Evolutionary conservation across 2,888 invertebrate species (phyloP).

Genomic region (Diplazon laetatorius): DNA sequence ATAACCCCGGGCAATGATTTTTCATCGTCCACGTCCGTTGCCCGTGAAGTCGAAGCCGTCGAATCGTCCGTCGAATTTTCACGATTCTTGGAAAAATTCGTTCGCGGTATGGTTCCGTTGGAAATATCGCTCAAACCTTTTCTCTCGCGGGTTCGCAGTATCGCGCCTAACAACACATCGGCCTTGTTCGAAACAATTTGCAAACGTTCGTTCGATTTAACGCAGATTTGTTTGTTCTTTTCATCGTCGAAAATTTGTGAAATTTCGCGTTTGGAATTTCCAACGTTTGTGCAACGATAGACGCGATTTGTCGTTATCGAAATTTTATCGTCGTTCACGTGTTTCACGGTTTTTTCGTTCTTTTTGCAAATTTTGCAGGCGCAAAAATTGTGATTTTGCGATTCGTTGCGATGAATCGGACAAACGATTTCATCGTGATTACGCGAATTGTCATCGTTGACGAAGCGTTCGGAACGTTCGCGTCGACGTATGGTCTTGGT

Average conservation of each 20-base stretch:
- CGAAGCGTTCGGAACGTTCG: constrained; percentile 68
- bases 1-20: constrained; percentile 73
- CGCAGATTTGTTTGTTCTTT: background rate
- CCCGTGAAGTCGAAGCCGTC: constrained; percentile 34
- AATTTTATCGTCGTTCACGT: background rate
- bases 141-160: constrained; percentile 83
- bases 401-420: constrained; percentile 57
- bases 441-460: no score
- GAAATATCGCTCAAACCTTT: constrained; percentile 72
- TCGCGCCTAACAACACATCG: constrained; percentile 84
- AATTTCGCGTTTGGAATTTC: no score
- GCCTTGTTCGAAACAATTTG: constrained; percentile 82
- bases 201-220: constrained; percentile 57
- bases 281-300: constrained; percentile 18
- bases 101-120: constrained; percentile 68
- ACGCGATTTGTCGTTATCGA: background rate
- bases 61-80: background rate
- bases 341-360: background rate
- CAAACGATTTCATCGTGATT: constrained; percentile 42
- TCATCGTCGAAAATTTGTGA: no score
- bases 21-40: constrained; percentile 70
- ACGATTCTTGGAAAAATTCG: constrained; percentile 23
- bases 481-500: constrained; percentile 69
- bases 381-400: constrained; percentile 27
- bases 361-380: constrained; percentile 54